These are phyloP conservation scores for Leucophenga varia DNA, from an alignment of 1,140 invertebrate species.

Conservation along the genomic window DNA sequence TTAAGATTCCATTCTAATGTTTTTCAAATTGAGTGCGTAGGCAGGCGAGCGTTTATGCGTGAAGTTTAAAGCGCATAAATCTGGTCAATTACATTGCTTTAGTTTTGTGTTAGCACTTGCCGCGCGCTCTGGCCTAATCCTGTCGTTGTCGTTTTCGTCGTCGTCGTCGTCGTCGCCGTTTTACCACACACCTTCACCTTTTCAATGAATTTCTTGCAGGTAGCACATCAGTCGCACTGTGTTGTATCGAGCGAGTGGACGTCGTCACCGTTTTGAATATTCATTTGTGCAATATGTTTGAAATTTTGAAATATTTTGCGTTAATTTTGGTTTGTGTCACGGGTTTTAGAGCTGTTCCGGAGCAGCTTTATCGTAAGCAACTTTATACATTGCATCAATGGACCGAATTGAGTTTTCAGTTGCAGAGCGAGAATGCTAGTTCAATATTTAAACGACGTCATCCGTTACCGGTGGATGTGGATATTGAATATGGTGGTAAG, in stretches of 20 bases:
- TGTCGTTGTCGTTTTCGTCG: too few relatives aligned
- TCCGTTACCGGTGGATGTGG: constrained; percentile 76
- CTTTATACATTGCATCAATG: constrained; percentile 57
- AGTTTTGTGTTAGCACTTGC: constrained; percentile 21
- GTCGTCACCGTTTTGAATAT: constrained; percentile 19
- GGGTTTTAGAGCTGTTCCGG: not conserved
- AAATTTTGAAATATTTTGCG: not conserved
- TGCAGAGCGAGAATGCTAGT: constrained; percentile 59
- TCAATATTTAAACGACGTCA: constrained; percentile 61
- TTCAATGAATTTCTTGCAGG: too few relatives aligned
- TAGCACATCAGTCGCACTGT: too few relatives aligned
- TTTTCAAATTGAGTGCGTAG: too few relatives aligned
- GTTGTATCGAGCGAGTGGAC: too few relatives aligned
- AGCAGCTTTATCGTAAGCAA: constrained; percentile 29
- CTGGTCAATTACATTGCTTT: constrained; percentile 41
- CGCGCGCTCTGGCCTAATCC: constrained; percentile 1
- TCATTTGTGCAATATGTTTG: not conserved
- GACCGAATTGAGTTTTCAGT: constrained; percentile 62
- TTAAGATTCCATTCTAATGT: too few relatives aligned
- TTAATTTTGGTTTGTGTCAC: constrained; percentile 1
- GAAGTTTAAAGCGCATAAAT: not conserved
- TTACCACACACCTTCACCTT: too few relatives aligned
- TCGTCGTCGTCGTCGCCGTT: too few relatives aligned
- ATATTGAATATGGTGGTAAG: constrained; percentile 62
- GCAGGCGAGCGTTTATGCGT: too few relatives aligned